Evolutionary conservation across 2,797 vertebrate species (phyloP), one percentile per base, ranked within the genome.

Genomic region (Hydrolagus colliei): DNA sequence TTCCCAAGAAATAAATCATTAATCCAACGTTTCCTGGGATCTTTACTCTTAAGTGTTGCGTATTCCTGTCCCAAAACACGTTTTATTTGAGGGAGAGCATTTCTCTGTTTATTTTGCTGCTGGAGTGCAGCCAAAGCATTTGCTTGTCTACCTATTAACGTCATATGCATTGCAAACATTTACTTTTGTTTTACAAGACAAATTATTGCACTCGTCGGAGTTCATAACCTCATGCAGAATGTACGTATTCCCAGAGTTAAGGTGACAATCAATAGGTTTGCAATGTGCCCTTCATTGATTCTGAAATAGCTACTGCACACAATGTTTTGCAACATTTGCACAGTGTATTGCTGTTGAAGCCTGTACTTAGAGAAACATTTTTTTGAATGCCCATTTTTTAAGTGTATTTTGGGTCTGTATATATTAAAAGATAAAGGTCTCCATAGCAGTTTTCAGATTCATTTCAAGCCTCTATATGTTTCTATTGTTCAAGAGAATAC

Each of bases 101-200:
- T 62, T 41, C 65, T 76, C 41, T 72, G 76, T 71, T 86, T 86
- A 67, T 80, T 72, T 86, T 86, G 41, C 11, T 52, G 78, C 72
- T 79, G 76, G 62, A 71, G 32, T 20, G 18, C 41, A 80, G 86
- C 75, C 76, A 80, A 13, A 62, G 67, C 61, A 41, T n/a, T 86
- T 86, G 32, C 59, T 79, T 79, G 62, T 68, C 14, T 67, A 72
- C 67, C 62, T 74, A 65, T 20, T 16, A 22, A 86, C 41, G 20
- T 80, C 41, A 72, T 62, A 41, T 41, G 16, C 18, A 86, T 13
- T 59, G 77, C 71, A 86, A 86, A 79, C 61, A 80, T 86, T 86
- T 79, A 78, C 67, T 73, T 80, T 79, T 86, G 18, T 41, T n/a
- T 86, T 71, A 86, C 27, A 63, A 22, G 73, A 77, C 62, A 76